phyloP scores from a whole-genome alignment of 2,797 vertebrate genomes.

The Lemur catta region DNA sequence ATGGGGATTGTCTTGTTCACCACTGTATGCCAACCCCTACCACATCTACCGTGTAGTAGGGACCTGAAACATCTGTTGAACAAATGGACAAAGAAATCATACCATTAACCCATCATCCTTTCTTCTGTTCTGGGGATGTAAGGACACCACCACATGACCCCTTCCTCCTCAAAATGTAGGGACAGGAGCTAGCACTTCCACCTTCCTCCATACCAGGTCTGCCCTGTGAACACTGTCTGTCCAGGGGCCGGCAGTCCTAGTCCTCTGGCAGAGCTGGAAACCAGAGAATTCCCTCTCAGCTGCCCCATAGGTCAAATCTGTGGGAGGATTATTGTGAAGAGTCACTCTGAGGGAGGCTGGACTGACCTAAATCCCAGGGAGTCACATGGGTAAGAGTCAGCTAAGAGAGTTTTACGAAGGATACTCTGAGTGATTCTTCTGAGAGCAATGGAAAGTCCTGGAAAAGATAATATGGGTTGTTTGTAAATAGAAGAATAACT shows the following conservation, averaged over 20 bases:
- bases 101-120: background rate
- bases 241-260: background rate
- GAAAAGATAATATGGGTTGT: background rate
- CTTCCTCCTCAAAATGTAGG: background rate
- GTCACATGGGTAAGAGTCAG: background rate
- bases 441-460: background rate
- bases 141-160: background rate
- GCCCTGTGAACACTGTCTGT: background rate
- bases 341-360: background rate
- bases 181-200: background rate
- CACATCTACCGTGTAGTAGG: background rate
- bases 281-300: background rate
- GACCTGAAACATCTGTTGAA: background rate
- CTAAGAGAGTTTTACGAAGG: background rate
- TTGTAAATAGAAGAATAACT: background rate
- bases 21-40: background rate
- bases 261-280: background rate
- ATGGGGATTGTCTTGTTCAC: background rate
- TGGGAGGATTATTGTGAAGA: background rate
- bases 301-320: background rate
- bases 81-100: background rate
- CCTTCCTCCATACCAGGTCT: background rate
- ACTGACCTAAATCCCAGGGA: background rate
- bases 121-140: background rate
- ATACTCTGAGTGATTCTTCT: background rate